Conservation (phyloP, 2,797 vertebrate species). For the Halcyon smyrnensis region DNA sequence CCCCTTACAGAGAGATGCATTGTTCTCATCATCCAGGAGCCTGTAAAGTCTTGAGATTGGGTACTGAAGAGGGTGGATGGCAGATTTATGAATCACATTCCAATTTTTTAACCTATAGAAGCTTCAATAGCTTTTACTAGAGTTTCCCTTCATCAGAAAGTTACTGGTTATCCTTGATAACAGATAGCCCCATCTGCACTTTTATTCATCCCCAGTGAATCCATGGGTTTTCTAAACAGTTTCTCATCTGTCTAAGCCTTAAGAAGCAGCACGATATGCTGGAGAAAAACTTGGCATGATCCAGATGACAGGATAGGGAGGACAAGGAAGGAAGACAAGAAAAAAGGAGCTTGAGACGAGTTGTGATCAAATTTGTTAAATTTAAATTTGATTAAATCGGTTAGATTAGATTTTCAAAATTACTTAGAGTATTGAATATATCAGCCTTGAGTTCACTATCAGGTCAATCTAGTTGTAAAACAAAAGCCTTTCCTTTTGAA, state of each 20-base stretch:
- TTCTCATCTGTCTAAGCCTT: neutral
- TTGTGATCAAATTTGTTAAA: neutral
- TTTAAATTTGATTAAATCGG: constrained; percentile 23
- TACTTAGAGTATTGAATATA: neutral
- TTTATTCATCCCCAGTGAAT: constrained; percentile 8
- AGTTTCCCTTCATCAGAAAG: neutral
- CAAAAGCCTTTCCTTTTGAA: neutral
- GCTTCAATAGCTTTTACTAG: neutral
- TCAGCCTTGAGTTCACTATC: neutral
- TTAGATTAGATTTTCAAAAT: constrained; percentile 32
- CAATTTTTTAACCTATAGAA: neutral
- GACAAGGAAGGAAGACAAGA: neutral
- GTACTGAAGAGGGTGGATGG: neutral
- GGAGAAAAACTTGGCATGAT: neutral
- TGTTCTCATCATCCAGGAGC: neutral
- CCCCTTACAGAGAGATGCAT: neutral
- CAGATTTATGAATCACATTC: neutral
- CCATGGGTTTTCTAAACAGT: neutral
- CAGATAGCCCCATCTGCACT: neutral
- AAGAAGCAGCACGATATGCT: neutral
- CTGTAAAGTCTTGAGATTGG: neutral
- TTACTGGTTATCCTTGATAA: neutral
- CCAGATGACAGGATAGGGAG: neutral
- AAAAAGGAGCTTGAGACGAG: neutral
- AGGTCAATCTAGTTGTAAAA: neutral